Base-by-base conservation (phyloP, 2,797 vertebrate species). In the Silurus lanzhouensis region DNA sequence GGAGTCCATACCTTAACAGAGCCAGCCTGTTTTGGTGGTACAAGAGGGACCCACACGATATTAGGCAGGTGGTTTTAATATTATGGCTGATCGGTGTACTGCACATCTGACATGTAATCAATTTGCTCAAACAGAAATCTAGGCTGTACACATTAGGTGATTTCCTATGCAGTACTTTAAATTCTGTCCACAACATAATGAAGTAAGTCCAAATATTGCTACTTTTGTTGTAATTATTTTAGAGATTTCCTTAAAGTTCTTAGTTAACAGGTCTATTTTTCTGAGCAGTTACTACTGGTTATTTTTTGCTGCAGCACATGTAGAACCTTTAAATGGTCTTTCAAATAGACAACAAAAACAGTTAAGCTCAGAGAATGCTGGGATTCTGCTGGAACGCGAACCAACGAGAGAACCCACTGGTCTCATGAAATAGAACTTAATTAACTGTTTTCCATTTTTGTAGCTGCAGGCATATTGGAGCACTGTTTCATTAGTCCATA, bases 401-500 rank as follows among this genome's bases (percentile, higher is more conserved):
- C 90, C 91, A 91, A 91, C 91, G 88, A 90, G 88, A 80, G 91
- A 92, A 31, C 13, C 88, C 52, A 89, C 90, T 91, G 76, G 87
- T 92, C 92, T 93, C 89, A 93, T 88, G 92, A 94, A 94, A 93
- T 91, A 92, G 92, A 94, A 94, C 92, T 94, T 92, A 94, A 94
- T 95, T 94, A 95, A 92, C 92, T 92, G 61, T 58, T 63, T 44
- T 38, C 27, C 3, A 58, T 27, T 77, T 70, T 6, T 84, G 57
- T 92, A 87, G 94, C 94, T 92, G 90, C 89, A 90, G 94, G 94
- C 94, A 84, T 92, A 92, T 92, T 93, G 93, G 91, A 94, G 90
- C 90, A 89, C 93, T 92, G 93, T 94, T 94, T 94, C 95, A 95
- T 95, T 94, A 95, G 92, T 89, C 90, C 92, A 92, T 93, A 92